Evolutionary conservation across 2,888 invertebrate species (phyloP).

Genomic region (Cheilosia grossa): DNA sequence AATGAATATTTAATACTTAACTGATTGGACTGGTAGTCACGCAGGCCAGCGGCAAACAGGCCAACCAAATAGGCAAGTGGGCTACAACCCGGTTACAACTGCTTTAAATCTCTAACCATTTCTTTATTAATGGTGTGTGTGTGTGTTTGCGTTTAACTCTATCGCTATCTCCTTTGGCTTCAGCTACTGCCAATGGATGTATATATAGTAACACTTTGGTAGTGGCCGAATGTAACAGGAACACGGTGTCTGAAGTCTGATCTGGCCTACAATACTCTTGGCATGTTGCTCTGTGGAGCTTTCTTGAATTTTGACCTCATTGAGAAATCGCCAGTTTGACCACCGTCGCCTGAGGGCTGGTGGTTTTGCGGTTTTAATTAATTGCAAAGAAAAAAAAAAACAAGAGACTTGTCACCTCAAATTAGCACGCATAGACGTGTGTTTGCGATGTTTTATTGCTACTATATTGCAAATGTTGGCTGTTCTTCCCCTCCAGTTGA

Average conservation of each 20-base stretch:
- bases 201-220: neutral
- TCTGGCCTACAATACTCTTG: slow-evolving; percentile 45
- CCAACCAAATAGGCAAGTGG: slow-evolving; percentile 36
- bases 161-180: neutral
- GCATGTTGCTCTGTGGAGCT: slow-evolving; percentile 33
- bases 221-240: slow-evolving; percentile 41
- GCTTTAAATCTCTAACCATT: slow-evolving; percentile 12
- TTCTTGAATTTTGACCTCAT: slow-evolving; percentile 65
- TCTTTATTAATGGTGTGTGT: slow-evolving; percentile 1
- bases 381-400: slow-evolving; percentile 40
- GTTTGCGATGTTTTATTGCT: slow-evolving; percentile 45
- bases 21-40: slow-evolving; percentile 48
- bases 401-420: slow-evolving; percentile 60
- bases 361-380: slow-evolving; percentile 38
- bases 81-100: slow-evolving; percentile 35
- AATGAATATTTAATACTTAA: slow-evolving; percentile 69
- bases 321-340: slow-evolving; percentile 47
- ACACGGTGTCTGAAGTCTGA: slow-evolving; percentile 16
- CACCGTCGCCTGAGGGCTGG: slow-evolving; percentile 3
- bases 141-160: neutral
- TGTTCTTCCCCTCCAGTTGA: slow-evolving; percentile 50
- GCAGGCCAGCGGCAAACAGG: slow-evolving; percentile 39
- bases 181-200: slow-evolving; percentile 11
- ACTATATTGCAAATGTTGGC: slow-evolving; percentile 20
- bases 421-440: slow-evolving; percentile 14